Percentiles rank a stretch among this genome's conserved stretches.
These are phyloP conservation scores for Synanthedon vespiformis DNA, from an alignment of 2,888 invertebrate genomes.

Conservation along the genomic window DNA sequence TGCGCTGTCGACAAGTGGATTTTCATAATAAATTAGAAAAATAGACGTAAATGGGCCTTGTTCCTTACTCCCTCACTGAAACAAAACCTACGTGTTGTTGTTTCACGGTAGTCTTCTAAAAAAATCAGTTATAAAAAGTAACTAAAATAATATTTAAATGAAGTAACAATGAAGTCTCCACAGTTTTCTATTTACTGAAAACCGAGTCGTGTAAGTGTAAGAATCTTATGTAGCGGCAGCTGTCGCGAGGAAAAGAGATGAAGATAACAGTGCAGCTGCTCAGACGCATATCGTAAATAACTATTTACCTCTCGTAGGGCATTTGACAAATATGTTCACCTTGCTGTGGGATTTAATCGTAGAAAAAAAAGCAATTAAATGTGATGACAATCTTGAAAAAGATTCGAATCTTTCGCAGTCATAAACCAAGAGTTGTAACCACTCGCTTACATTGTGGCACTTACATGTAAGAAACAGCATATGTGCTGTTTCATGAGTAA, in stretches of 20 bases:
- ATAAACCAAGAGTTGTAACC: too few relatives aligned
- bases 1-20: too few relatives aligned
- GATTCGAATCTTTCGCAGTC: too few relatives aligned
- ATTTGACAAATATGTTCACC: conserved; percentile 17
- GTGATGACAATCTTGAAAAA: not conserved
- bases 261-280: conserved; percentile 34
- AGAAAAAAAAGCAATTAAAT: conserved; percentile 6
- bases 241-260: conserved; percentile 6
- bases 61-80: too few relatives aligned
- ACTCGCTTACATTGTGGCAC: too few relatives aligned
- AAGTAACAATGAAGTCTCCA: not conserved
- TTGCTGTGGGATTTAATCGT: conserved; percentile 9
- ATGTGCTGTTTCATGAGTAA: too few relatives aligned
- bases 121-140: not conserved
- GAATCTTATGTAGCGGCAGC: conserved; percentile 6
- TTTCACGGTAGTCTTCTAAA: not conserved
- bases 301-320: conserved; percentile 17
- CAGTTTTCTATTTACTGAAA: conserved; percentile 4
- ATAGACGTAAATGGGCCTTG: too few relatives aligned
- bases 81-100: too few relatives aligned
- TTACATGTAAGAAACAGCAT: too few relatives aligned
- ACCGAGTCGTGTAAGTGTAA: conserved; percentile 4
- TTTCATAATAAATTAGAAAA: too few relatives aligned
- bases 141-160: not conserved
- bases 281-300: conserved; percentile 30